These are phyloP conservation scores for Octonoba sinensis DNA, from an alignment of 2,888 invertebrate genomes.

Conservation along the genomic window DNA sequence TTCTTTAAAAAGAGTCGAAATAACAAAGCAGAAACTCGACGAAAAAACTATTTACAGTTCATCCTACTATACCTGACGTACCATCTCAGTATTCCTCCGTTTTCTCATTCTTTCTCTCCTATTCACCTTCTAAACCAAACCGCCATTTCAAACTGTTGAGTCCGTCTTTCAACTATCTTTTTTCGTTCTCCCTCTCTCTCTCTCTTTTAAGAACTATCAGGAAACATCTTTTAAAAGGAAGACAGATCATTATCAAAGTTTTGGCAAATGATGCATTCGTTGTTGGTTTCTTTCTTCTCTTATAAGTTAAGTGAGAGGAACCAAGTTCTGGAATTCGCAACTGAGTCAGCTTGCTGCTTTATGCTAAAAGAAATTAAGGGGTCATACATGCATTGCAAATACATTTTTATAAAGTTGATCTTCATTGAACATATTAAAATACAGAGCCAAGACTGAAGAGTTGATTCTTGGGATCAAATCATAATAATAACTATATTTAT, in stretches of 20 bases:
- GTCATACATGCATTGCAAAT: constrained; percentile 20
- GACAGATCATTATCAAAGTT: constrained; percentile 55
- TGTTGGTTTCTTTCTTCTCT: constrained; percentile 18
- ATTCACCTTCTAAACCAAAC: background rate
- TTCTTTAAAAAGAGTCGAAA: too few species aligned
- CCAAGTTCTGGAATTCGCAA: constrained; percentile 19
- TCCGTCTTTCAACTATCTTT: constrained; percentile 35
- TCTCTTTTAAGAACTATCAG: background rate
- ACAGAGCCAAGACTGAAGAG: too few species aligned
- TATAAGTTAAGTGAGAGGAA: constrained; percentile 41
- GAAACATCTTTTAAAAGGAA: constrained; percentile 37
- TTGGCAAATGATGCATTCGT: constrained; percentile 56
- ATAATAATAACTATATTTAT: too few species aligned
- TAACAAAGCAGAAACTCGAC: too few species aligned
- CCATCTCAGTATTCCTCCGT: too few species aligned
- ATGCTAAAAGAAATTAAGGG: constrained; percentile 43
- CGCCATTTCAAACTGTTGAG: constrained; percentile 48
- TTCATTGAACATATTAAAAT: too few species aligned
- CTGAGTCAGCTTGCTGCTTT: constrained; percentile 8
- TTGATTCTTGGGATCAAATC: too few species aligned
- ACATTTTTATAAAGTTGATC: background rate
- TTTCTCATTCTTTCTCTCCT: background rate
- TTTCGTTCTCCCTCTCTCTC: background rate
- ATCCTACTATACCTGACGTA: too few species aligned
- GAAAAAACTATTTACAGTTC: too few species aligned